Percentiles rank a stretch among this genome's conserved stretches.
phyloP scores from a whole-genome alignment of 2,888 invertebrate genomes.

The Sabatieria punctata region DNA sequence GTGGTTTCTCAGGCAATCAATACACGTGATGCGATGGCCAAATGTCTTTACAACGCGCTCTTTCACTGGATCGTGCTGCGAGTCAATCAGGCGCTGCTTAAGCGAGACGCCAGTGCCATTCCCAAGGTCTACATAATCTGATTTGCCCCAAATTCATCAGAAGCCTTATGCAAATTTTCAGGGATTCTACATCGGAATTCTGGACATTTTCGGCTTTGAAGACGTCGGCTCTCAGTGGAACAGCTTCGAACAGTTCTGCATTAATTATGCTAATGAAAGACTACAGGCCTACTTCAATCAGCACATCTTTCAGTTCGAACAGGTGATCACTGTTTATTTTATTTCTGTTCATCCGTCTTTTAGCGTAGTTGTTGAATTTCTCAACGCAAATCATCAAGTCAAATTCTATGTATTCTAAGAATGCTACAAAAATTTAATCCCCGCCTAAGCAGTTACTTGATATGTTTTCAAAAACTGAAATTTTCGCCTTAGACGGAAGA shows the following conservation, averaged over 20 bases:
- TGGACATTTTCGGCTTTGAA: constrained; percentile 92
- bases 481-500: too few species aligned
- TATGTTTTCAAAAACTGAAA: too few species aligned
- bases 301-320: constrained; percentile 89
- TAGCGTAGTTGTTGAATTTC: too few species aligned
- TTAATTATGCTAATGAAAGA: constrained; percentile 93
- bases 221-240: constrained; percentile 52
- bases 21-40: constrained; percentile 84
- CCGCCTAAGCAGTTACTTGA: too few species aligned
- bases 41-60: constrained; percentile 82
- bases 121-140: neutral
- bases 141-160: neutral
- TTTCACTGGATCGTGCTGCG: constrained; percentile 96
- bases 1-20: constrained; percentile 51
- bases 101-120: constrained; percentile 14
- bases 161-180: constrained; percentile 13
- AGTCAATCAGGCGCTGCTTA: constrained; percentile 73
- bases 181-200: constrained; percentile 80
- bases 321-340: too few species aligned
- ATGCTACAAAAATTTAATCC: too few species aligned
- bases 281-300: constrained; percentile 93
- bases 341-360: too few species aligned
- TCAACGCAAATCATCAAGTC: too few species aligned
- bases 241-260: constrained; percentile 89
- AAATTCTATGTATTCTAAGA: too few species aligned